These are phyloP conservation scores for Melanogrammus aeglefinus DNA, from an alignment of 2,797 vertebrate species.

Conservation along the genomic window DNA sequence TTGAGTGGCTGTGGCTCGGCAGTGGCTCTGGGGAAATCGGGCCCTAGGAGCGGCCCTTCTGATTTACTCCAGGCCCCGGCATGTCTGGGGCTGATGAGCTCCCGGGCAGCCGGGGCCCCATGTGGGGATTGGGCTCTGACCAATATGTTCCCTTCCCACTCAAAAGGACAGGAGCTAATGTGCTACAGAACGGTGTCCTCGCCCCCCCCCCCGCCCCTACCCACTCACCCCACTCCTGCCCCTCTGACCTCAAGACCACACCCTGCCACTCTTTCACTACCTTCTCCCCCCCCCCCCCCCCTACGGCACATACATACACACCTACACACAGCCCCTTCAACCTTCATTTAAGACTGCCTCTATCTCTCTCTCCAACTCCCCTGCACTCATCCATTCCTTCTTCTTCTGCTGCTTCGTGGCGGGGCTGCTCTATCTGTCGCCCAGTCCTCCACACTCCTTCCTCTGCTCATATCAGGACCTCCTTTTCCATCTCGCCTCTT, in stretches of 20 bases:
- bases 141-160: conserved; percentile 70
- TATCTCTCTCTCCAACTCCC: conserved; percentile 47
- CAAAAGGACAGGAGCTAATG: conserved; percentile 72
- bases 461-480: conserved; percentile 51
- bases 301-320: conserved; percentile 31
- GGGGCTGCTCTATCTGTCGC: conserved; percentile 56
- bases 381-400: conserved; percentile 35
- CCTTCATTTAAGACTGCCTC: conserved; percentile 67
- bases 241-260: conserved; percentile 42
- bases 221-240: conserved; percentile 41
- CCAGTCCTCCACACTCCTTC: conserved; percentile 23
- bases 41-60: conserved; percentile 61
- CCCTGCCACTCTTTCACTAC: conserved; percentile 41
- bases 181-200: conserved; percentile 50
- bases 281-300: conserved; percentile 28
- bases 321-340: conserved; percentile 53
- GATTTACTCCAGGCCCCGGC: conserved; percentile 73
- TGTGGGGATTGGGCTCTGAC: conserved; percentile 62
- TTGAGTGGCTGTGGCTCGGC: conserved; percentile 66
- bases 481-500: conserved; percentile 55
- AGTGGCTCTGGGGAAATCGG: conserved; percentile 70
- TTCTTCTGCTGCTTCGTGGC: conserved; percentile 59
- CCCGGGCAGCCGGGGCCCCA: conserved; percentile 60
- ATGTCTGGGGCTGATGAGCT: conserved; percentile 72
- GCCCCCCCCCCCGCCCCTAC: conserved; percentile 24